These are phyloP conservation scores for Phyllotreta striolata DNA, from an alignment of 2,888 invertebrate genomes.

Conservation along the genomic window DNA sequence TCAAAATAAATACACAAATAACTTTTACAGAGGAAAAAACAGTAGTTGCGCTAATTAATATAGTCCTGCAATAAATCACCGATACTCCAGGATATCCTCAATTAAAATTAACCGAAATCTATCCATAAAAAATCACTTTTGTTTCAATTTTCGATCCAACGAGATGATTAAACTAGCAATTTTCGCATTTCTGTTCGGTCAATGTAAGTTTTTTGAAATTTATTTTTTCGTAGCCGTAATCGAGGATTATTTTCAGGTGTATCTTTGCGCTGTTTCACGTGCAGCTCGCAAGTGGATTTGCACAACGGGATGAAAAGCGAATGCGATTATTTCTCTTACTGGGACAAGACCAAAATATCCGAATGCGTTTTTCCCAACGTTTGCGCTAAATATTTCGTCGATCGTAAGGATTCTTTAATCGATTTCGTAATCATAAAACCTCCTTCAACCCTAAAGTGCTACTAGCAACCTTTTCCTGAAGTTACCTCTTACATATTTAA, in stretches of 20 bases:
- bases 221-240: not conserved
- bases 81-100: not conserved
- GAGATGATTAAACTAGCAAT: not conserved
- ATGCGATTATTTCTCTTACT: conserved; percentile 43
- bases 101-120: conserved; percentile 8
- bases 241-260: conserved; percentile 34
- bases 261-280: conserved; percentile 49
- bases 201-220: conserved; percentile 5
- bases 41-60: not conserved
- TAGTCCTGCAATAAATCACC: conserved; percentile 10
- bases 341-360: conserved; percentile 39
- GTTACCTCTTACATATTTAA: no score
- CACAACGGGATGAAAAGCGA: conserved; percentile 37
- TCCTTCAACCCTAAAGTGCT: no score
- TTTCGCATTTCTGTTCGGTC: not conserved
- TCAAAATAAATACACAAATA: no score
- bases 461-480: no score
- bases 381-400: conserved; percentile 52
- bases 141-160: no score
- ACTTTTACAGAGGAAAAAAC: conserved; percentile 3
- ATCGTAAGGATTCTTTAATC: conserved; percentile 45
- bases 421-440: not conserved
- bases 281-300: conserved; percentile 44
- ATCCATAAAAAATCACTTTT: not conserved
- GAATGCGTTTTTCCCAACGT: conserved; percentile 47